Percentiles rank a stretch among this genome's conserved stretches.
Conservation (phyloP, 2,113 vertebrate genomes). For the Menura novaehollandiae region DNA sequence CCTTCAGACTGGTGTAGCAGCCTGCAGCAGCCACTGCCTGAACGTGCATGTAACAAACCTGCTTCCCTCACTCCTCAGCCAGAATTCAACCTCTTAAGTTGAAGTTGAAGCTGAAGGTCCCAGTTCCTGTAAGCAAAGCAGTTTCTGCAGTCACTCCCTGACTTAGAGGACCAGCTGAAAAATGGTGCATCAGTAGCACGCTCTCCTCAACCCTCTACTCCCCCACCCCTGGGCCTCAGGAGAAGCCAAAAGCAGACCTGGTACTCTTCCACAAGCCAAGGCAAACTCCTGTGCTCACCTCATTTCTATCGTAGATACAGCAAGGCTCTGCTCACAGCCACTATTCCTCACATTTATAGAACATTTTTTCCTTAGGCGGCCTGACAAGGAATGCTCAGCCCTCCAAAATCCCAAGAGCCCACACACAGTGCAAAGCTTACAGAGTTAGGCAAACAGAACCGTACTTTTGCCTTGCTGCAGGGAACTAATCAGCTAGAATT, state of each 20-base stretch:
- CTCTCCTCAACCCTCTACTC: too few species aligned
- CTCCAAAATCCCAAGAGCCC: neutral
- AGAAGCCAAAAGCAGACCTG: neutral
- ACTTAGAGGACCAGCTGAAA: neutral
- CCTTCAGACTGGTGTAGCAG: neutral
- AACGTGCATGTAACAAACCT: neutral
- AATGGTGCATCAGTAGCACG: neutral
- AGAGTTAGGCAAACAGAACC: neutral
- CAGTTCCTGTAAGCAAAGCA: accelerated
- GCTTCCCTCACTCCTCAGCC: neutral
- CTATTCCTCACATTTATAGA: neutral
- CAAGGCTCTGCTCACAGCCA: neutral
- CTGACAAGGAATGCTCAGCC: neutral
- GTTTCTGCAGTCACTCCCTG: neutral
- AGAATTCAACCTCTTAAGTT: neutral
- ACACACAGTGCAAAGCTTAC: neutral
- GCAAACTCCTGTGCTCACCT: neutral
- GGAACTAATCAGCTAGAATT: neutral
- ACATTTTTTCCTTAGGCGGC: neutral
- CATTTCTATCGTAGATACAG: neutral
- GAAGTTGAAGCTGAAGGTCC: neutral
- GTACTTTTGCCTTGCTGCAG: neutral
- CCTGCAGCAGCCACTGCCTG: neutral
- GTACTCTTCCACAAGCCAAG: neutral
- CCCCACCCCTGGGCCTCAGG: neutral